Conservation (phyloP, 2,888 invertebrate species). For the Acholoe squamosa region DNA sequence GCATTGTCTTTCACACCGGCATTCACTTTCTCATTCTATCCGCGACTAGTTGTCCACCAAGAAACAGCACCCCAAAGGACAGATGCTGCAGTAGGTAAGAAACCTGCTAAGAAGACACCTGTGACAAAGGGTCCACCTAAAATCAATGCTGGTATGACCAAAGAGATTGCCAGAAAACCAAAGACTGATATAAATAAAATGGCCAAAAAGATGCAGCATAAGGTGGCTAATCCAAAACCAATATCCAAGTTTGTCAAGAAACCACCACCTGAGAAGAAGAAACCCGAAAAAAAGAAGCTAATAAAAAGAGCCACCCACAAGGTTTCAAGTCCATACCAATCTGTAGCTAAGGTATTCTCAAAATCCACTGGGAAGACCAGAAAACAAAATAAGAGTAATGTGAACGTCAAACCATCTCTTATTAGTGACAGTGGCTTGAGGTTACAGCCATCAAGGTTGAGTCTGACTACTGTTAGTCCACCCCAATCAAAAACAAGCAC, state of each 20-base stretch:
- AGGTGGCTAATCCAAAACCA: background rate
- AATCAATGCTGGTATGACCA: background rate
- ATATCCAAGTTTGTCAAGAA: conserved; percentile 31
- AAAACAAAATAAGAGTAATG: background rate
- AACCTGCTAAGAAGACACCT: background rate
- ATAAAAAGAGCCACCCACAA: background rate
- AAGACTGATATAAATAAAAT: background rate
- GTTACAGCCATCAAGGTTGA: background rate
- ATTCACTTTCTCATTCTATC: conserved; percentile 43
- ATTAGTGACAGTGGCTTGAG: background rate
- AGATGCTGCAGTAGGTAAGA: background rate
- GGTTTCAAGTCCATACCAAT: background rate
- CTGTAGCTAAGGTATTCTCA: background rate
- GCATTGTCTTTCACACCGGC: conserved; percentile 27
- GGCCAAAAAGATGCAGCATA: conserved; percentile 25
- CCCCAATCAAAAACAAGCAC: background rate
- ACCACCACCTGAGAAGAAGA: background rate
- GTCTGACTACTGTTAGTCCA: too few relatives aligned
- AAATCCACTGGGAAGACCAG: background rate
- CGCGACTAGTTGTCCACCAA: background rate
- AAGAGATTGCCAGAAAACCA: conserved; percentile 22
- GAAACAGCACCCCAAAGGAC: background rate
- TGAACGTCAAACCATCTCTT: background rate
- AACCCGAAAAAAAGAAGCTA: background rate
- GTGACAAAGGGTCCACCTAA: background rate